A percentile compares a stretch with the other conserved stretches of the same genome.
phyloP scores from a whole-genome alignment of 2,113 vertebrate genomes.

The Xerus inauris region DNA sequence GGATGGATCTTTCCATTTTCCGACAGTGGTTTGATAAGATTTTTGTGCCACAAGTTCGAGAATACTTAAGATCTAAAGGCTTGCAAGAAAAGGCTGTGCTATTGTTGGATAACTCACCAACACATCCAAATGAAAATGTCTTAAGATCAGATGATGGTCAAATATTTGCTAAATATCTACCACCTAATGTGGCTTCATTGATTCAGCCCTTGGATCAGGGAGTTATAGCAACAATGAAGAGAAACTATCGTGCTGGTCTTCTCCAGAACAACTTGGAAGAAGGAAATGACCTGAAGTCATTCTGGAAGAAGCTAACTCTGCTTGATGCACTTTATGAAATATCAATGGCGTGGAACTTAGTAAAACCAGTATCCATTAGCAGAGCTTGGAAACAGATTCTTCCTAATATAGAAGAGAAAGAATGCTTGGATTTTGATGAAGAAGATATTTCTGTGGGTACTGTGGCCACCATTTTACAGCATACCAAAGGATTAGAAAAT shows the following conservation, averaged over 20 bases:
- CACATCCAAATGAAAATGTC: constrained; percentile 81
- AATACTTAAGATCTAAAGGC: constrained; percentile 77
- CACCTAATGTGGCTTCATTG: constrained; percentile 74
- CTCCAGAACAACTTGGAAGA: constrained; percentile 79
- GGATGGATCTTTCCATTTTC: constrained; percentile 82
- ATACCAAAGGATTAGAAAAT: constrained; percentile 78
- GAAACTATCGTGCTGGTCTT: constrained; percentile 77
- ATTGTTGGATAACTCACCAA: constrained; percentile 78
- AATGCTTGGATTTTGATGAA: constrained; percentile 62
- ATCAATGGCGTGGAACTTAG: constrained; percentile 78
- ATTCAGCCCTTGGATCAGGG: constrained; percentile 79
- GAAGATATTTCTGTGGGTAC: constrained; percentile 72
- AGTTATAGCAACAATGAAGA: constrained; percentile 73
- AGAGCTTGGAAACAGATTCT: constrained; percentile 79
- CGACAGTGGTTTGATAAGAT: constrained; percentile 81
- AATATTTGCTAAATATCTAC: constrained; percentile 81
- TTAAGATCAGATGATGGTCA: constrained; percentile 81
- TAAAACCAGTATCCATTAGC: constrained; percentile 74
- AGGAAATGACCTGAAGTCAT: constrained; percentile 77
- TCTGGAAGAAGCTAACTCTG: constrained; percentile 79
- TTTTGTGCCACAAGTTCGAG: constrained; percentile 82
- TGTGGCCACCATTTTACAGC: constrained; percentile 73
- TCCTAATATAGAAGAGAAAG: constrained; percentile 72
- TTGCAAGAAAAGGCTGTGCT: constrained; percentile 82
- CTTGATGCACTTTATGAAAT: constrained; percentile 80